Base-by-base conservation (phyloP, 2,797 vertebrate species). In the Hoplostethus mediterraneus region DNA sequence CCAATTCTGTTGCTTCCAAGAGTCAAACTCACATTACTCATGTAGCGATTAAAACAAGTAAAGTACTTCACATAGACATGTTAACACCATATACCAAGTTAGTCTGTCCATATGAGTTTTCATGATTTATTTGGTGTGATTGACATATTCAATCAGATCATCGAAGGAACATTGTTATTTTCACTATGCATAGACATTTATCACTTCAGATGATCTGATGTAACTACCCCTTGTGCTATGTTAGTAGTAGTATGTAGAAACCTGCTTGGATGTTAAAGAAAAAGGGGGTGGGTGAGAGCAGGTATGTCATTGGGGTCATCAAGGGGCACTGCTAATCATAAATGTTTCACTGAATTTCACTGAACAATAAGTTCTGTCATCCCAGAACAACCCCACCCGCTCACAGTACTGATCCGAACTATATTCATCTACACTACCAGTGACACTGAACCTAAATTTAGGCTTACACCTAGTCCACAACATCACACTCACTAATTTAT, bases 381-480 rank as follows among this genome's bases (percentile, higher is more conserved):
- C 33, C 33, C 33, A 33, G 33, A 33, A 33, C 4, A 33, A 33
- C 33, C 33, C 21, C 21, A 21, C 33, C 33, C 4, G 33, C 6
- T 33, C 2, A 0, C 33, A 33, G 33, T 33, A 33, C 33, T 33
- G 33, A 33, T 33, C 33, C 14, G 12, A 47, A 16, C 11, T 14
- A 47, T 16, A 5, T 12, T 45, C 12, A 45, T 3, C 12, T 45
- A 13, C 12, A 21, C 44, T 42, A 33, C 30, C n/a, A 66, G 52
- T 21, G 25, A 66, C 30, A 63, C 38, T 68, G 12, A 73, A 63
- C 1, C 25, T 62, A 48, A 60, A 75, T 44, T 71, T 54, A 60
- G 52, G 25, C 47, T n/a, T 47, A 1, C 8, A 52, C 53, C 3
- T 16, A 38, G 47, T 60, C 25, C 57, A 68, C 28, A 42, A 66